Conservation (phyloP, 1,140 invertebrate species). For the Lethocerus indicus region DNA sequence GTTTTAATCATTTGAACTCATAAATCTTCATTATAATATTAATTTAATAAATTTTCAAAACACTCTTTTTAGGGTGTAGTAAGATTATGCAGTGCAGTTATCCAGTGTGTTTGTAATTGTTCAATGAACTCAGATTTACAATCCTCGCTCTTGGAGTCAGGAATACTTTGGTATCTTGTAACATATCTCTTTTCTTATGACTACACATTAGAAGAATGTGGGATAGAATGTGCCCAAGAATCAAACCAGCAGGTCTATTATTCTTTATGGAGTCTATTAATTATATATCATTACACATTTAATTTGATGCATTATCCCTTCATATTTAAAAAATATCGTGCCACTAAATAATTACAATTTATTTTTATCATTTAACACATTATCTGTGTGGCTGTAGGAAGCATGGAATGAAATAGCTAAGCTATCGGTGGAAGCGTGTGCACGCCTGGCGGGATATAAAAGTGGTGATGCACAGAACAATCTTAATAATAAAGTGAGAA, state of each 20-base stretch:
- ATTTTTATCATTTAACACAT: slow-evolving; percentile 4
- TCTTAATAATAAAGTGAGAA: slow-evolving; percentile 44
- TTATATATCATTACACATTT: too few species aligned
- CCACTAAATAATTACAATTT: slow-evolving; percentile 2
- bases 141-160: slow-evolving; percentile 76
- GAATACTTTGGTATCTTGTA: slow-evolving; percentile 83
- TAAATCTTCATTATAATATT: too few species aligned
- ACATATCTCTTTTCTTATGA: slow-evolving; percentile 90
- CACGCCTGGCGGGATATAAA: slow-evolving; percentile 58
- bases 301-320: too few species aligned
- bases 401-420: slow-evolving; percentile 84
- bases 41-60: too few species aligned
- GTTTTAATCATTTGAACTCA: too few species aligned
- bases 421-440: slow-evolving; percentile 66
- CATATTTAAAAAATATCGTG: too few species aligned
- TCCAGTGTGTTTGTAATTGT: slow-evolving; percentile 70
- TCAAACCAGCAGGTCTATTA: slow-evolving; percentile 61
- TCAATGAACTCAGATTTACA: slow-evolving; percentile 71
- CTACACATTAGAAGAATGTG: slow-evolving; percentile 93
- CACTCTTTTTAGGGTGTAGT: slow-evolving; percentile 52
- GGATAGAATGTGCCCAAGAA: slow-evolving; percentile 67
- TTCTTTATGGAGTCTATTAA: neutral
- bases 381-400: slow-evolving; percentile 63
- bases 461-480: slow-evolving; percentile 39
- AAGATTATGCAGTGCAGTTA: slow-evolving; percentile 60